Evolutionary conservation across 92 coral and sea anemone genomes (phyloP).

Genomic region (Parazoanthus darwini): DNA sequence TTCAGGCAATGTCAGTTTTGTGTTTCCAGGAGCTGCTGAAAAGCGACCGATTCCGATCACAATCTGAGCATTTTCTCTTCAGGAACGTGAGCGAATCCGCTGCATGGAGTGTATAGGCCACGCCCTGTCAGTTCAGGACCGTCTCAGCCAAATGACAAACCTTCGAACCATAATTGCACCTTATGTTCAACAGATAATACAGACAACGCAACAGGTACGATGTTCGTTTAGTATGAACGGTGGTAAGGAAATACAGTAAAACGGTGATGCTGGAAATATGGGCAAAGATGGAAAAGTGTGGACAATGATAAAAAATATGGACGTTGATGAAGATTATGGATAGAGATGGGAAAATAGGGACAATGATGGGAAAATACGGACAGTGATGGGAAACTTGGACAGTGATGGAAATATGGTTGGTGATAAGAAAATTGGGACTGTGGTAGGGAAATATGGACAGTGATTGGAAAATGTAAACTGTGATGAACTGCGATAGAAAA

Average conservation of each 20-base stretch:
- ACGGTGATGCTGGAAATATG: not conserved
- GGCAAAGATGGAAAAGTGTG: not conserved
- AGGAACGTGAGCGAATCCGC: conserved; percentile 92
- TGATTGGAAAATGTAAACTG: not conserved
- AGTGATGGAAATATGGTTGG: not conserved
- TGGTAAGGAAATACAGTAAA: too few relatives aligned
- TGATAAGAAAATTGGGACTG: not conserved
- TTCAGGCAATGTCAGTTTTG: not conserved
- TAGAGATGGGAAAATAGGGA: not conserved
- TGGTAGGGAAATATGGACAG: not conserved
- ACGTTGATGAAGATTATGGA: not conserved
- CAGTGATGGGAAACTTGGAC: not conserved
- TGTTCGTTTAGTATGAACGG: too few relatives aligned
- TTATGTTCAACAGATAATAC: conserved; percentile 70
- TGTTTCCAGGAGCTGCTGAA: not conserved
- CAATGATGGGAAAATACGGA: not conserved
- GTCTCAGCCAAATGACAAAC: conserved; percentile 58
- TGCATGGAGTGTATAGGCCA: conserved; percentile 99
- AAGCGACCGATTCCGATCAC: not conserved
- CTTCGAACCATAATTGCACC: conserved; percentile 70
- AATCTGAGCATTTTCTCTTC: conserved; percentile 3
- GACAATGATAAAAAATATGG: not conserved
- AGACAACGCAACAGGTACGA: conserved; percentile 67
- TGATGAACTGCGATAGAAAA: too few relatives aligned
- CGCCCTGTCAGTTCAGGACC: conserved; percentile 81